Conservation (phyloP, 2,113 vertebrate species). For the Isichthys henryi region DNA sequence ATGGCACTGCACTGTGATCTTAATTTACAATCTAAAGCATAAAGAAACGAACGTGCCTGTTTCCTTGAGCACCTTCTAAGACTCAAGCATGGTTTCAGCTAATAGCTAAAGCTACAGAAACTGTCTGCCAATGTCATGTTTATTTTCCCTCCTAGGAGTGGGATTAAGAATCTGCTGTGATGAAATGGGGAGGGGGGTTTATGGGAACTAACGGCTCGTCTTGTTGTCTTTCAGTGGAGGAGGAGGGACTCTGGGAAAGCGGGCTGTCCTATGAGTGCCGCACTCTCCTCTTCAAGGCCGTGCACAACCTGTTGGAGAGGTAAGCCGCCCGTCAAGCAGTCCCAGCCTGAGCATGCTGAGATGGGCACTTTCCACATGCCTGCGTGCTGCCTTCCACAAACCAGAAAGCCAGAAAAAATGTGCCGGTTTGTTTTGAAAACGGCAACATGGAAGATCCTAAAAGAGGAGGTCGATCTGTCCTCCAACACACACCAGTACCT, state of each 20-base stretch:
- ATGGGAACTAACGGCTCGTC: not conserved
- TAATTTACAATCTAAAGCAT: not conserved
- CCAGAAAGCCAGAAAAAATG: not conserved
- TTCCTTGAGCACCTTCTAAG: not conserved
- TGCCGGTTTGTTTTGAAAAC: not conserved
- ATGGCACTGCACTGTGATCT: not conserved
- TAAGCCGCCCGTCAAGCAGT: constrained; percentile 42
- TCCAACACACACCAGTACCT: not conserved
- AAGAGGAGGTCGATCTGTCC: not conserved
- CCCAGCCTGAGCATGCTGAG: not conserved
- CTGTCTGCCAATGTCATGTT: not conserved
- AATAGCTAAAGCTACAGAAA: not conserved
- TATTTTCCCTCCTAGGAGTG: not conserved
- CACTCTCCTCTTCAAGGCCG: constrained; percentile 96
- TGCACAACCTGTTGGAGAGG: constrained; percentile 98
- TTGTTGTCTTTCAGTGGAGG: constrained; percentile 73
- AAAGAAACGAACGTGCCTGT: not conserved
- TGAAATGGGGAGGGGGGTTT: constrained; percentile 12
- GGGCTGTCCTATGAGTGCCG: constrained; percentile 95
- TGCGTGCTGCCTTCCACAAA: not conserved
- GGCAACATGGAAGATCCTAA: not conserved
- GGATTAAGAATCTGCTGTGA: not conserved
- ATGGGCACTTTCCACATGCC: not conserved
- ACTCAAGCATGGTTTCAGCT: not conserved
- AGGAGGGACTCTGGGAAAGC: constrained; percentile 95